Percentiles rank a stretch among this genome's conserved stretches.
phyloP scores from a whole-genome alignment of 53 echinoderm and acorn worm genomes.

The Crossaster papposus region DNA sequence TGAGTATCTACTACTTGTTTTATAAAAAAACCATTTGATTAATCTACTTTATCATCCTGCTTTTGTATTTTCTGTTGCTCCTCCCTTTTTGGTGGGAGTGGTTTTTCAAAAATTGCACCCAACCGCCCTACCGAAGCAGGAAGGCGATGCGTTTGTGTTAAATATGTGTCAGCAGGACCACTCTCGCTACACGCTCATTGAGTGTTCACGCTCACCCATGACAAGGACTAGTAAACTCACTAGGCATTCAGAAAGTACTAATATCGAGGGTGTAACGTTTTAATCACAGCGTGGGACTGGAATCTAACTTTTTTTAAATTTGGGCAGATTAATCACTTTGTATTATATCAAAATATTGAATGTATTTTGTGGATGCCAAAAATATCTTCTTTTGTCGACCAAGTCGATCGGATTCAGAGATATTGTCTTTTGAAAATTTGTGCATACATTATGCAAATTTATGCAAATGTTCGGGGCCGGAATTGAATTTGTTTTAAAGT shows the following conservation, averaged over 20 bases:
- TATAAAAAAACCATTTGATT: too few species aligned
- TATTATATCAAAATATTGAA: neutral
- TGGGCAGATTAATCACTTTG: neutral
- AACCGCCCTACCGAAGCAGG: slow-evolving; percentile 60
- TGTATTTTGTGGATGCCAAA: neutral
- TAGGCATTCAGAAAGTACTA: neutral
- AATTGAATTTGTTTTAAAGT: neutral
- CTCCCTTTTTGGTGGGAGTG: slow-evolving; percentile 42
- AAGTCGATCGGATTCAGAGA: neutral
- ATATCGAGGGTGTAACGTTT: neutral
- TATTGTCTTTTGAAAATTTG: slow-evolving; percentile 2
- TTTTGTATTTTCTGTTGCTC: neutral
- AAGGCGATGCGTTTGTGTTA: slow-evolving; percentile 71
- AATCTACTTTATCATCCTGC: neutral
- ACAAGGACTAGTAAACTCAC: slow-evolving; percentile 65
- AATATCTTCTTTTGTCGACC: neutral
- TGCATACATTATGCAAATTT: slow-evolving; percentile 62
- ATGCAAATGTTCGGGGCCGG: slow-evolving; percentile 6
- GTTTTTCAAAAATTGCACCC: slow-evolving; percentile 94
- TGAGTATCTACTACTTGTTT: too few species aligned
- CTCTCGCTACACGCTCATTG: slow-evolving; percentile 96
- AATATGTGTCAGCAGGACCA: slow-evolving; percentile 92
- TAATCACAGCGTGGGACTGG: slow-evolving; percentile 3
- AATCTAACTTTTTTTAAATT: neutral
- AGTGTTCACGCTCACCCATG: slow-evolving; percentile 88